Evolutionary conservation across 2,888 invertebrate species (phyloP), one percentile per base, ranked within the genome.

Genomic region (Tachina lurida): DNA sequence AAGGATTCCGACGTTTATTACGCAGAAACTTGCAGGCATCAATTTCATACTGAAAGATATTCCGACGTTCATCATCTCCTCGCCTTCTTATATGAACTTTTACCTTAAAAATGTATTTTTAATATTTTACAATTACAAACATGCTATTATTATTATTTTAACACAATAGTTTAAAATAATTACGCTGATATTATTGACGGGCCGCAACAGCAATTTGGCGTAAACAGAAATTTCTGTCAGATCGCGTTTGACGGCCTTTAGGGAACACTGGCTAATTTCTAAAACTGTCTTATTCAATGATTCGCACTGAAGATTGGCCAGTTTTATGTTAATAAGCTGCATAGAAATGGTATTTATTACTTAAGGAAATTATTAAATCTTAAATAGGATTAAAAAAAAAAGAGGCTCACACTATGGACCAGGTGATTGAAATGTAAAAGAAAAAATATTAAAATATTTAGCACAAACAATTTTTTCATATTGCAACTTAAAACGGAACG

Each of bases 11-110:
- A 13, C 76, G 81, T 15, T 58, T 75, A 49, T 56, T 82, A 3
- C 77, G 56, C 67, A 84, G 13, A 80, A 87, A 87, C 31, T 60
- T 45, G 39, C 87, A 87, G 4, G n/a, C 31, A 58, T 84, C 84
- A 9, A 87, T n/a, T 45, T 60, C 76, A 41, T 22, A 67, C 3
- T 79, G 52, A 47, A 60, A 75, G 7, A 79, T 12, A 15, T 13
- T 7, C 1, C 41, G 60, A 2, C 19, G 47, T 12, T 19, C 58
- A 13, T 41, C 17, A 4, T 41, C 17, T 3, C 63, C 62, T 9
- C 75, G 79, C 56, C 45, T 68, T 5, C 12, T 22, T 7, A 84
- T 41, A 47, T 68, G 45, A 0, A 75, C 13, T 62, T 45, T 49
- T 2, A 80, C 3, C 80, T 80, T 43, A 56, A 54, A n/a, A 39